Percentiles rank a stretch among this genome's conserved stretches.
Conservation (phyloP, 1,140 invertebrate species). For the Plectus sambesii region DNA sequence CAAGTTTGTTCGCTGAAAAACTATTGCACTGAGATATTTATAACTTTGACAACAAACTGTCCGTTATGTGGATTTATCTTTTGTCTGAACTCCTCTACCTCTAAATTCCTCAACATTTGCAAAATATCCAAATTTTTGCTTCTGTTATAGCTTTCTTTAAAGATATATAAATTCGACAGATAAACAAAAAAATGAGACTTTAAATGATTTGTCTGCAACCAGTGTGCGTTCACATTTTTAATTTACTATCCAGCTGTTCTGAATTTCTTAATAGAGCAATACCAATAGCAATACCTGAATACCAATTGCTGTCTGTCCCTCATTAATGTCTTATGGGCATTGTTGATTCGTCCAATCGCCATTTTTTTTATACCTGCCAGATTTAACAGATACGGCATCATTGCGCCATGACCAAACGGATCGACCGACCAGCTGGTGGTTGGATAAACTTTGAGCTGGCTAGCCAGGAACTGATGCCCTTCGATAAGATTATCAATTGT, state of each 20-base stretch:
- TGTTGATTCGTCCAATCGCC: constrained; percentile 25
- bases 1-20: no score
- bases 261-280: constrained; percentile 1
- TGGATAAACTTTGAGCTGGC: constrained; percentile 18
- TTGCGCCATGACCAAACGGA: constrained; percentile 28
- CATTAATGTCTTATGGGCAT: constrained; percentile 27
- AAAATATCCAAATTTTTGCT: no score
- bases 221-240: no score
- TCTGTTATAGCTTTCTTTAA: no score
- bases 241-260: constrained; percentile 6
- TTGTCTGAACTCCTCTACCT: no score
- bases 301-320: constrained; percentile 15
- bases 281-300: constrained; percentile 7
- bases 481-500: constrained; percentile 28
- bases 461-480: constrained; percentile 20
- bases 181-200: no score
- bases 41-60: no score
- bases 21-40: no score
- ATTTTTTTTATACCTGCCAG: constrained; percentile 19
- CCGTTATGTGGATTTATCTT: no score
- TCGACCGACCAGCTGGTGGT: constrained; percentile 29
- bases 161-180: no score
- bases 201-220: no score
- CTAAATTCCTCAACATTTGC: no score
- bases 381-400: constrained; percentile 23